Evolutionary conservation across 2,113 vertebrate species (phyloP), one percentile per base, ranked within the genome.

Genomic region (Rhizomys pruinosus): DNA sequence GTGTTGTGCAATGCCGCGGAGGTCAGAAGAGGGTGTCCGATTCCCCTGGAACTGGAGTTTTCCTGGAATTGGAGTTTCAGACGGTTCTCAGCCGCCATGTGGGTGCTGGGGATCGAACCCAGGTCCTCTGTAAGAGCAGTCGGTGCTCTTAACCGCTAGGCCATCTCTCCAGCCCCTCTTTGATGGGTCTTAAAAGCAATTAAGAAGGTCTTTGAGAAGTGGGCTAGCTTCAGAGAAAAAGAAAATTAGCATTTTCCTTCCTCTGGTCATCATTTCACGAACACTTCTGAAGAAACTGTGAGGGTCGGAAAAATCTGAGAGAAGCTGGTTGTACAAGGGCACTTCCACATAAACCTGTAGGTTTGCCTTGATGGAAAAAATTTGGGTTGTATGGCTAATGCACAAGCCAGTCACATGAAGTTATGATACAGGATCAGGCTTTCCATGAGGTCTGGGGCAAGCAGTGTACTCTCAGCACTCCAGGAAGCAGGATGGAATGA

Each of bases 321-420:
- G 20, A 91, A 59, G 5, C 47, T 80, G n/a, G 5, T n/a, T 79
- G 4, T 32, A 16, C 19, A n/a, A 19, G 3, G 39, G 66, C 52
- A 37, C 22, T 80, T 81, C 69, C 74, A 55, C 13, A 34, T 16
- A 25, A 72, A 57, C 44, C 44, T 23, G 44, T n/a, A n/a, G 66
- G 20, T 79, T 92, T 32, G 29, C 27, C 84, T 86, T 61, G 61
- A 92, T 15, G 84, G 39, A 55, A n/a, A 77, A 80, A 78, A 66
- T 22, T 5, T 87, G 61, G 6, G 61, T 57, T 52, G 25, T 13
- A 1, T 59, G 57, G 19, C 42, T 64, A 25, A n/a, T 32, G 19
- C 32, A n/a, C 11, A 44, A 79, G 78, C n/a, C 44, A 39, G 9
- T 79, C 20, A 1, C 1, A 5, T 32, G 20, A 5, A 19, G 42